A percentile compares a stretch with the other conserved stretches of the same genome.
These are phyloP conservation scores for Salmo trutta DNA, from an alignment of 2,797 vertebrate genomes.

Conservation along the genomic window DNA sequence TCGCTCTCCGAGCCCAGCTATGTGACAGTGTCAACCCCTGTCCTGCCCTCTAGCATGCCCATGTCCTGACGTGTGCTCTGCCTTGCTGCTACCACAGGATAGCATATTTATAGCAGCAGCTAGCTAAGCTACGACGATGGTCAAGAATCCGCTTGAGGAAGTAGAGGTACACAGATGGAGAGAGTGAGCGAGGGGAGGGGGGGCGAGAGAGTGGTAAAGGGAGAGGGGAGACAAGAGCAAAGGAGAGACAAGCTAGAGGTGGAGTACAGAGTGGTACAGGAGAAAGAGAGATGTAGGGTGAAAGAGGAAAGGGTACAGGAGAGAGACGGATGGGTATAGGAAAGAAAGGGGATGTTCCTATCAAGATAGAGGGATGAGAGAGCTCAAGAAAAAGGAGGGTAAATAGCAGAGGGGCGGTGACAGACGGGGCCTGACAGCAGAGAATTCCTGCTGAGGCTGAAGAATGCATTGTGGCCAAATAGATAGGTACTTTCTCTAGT, in stretches of 20 bases:
- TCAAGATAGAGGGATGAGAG: constrained; percentile 3
- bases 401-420: not conserved
- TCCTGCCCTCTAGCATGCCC: constrained; percentile 51
- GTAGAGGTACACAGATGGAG: constrained; percentile 55
- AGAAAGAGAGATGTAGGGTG: not conserved
- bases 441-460: constrained; percentile 82
- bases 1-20: constrained; percentile 21
- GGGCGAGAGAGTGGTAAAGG: constrained; percentile 1
- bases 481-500: constrained; percentile 8
- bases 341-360: not conserved
- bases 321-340: not conserved
- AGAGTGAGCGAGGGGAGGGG: constrained; percentile 33
- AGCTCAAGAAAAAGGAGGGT: constrained; percentile 25
- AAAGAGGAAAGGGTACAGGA: not conserved
- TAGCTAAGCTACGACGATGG: constrained; percentile 59
- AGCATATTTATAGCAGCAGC: constrained; percentile 73
- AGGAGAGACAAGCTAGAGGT: not conserved
- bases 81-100: constrained; percentile 64
- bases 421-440: constrained; percentile 54
- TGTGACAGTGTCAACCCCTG: constrained; percentile 42
- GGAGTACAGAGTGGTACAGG: not conserved
- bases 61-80: constrained; percentile 41
- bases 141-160: constrained; percentile 66
- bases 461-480: constrained; percentile 72
- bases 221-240: not conserved